These are phyloP conservation scores for Drosophila funebris DNA, from an alignment of 1,140 invertebrate species.

Conservation along the genomic window DNA sequence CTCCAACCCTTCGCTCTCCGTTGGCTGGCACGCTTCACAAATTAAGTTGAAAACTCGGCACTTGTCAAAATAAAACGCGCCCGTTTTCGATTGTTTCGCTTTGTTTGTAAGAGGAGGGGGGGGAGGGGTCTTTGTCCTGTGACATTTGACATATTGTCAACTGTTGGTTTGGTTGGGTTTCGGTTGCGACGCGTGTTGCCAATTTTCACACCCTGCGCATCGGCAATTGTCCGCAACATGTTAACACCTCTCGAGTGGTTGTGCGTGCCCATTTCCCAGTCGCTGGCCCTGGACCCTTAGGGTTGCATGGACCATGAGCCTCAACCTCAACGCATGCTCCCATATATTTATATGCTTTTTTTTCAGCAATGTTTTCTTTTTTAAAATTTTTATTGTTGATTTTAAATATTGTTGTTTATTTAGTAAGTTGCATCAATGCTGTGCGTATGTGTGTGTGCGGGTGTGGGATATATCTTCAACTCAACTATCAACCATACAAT, in stretches of 20 bases:
- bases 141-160: conserved; percentile 83
- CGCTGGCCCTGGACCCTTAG: conserved; percentile 19
- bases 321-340: background rate
- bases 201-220: conserved; percentile 80
- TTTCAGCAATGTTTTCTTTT: conserved; percentile 63
- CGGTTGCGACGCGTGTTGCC: conserved; percentile 70
- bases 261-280: conserved; percentile 45
- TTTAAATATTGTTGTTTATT: conserved; percentile 78
- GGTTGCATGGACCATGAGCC: conserved; percentile 38
- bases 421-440: conserved; percentile 41
- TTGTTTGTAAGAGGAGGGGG: conserved; percentile 11
- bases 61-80: conserved; percentile 79
- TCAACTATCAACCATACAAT: conserved; percentile 41
- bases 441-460: background rate
- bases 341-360: conserved; percentile 3
- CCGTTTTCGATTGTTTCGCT: conserved; percentile 29
- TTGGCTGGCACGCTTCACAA: conserved; percentile 69
- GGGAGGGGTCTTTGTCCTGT: conserved; percentile 52
- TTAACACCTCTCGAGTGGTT: conserved; percentile 72
- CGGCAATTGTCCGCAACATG: conserved; percentile 75
- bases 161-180: conserved; percentile 47
- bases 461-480: conserved; percentile 26
- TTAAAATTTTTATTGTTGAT: conserved; percentile 70
- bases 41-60: conserved; percentile 77
- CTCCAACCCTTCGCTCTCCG: conserved; percentile 9